A percentile compares a stretch with the other conserved stretches of the same genome.
Evolutionary conservation across 2,888 invertebrate species (phyloP).

Genomic region (Dicyrtomina minuta): DNA sequence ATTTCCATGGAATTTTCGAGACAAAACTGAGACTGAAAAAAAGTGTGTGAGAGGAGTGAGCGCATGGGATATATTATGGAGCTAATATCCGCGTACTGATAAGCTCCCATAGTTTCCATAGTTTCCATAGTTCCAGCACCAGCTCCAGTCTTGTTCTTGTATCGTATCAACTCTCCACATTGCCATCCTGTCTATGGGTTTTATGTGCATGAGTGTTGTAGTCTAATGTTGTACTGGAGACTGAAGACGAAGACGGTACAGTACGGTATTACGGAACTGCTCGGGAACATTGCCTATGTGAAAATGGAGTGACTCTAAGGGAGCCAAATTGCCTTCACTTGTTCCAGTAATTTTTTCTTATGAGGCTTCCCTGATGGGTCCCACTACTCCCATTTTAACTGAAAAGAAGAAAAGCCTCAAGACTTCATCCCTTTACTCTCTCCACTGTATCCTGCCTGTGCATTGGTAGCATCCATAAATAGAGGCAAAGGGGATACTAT

Average conservation of each 20-base stretch:
- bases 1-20: too few relatives aligned
- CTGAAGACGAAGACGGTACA: not conserved
- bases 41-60: not conserved
- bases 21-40: not conserved
- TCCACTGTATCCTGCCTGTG: too few relatives aligned
- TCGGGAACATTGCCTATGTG: too few relatives aligned
- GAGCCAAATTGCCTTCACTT: constrained; percentile 43
- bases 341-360: constrained; percentile 42
- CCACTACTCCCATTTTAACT: constrained; percentile 38
- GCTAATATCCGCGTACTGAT: not conserved
- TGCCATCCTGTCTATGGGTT: too few relatives aligned
- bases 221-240: not conserved
- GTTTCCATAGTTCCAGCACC: too few relatives aligned
- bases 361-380: constrained; percentile 38
- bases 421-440: constrained; percentile 24
- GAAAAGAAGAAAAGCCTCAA: constrained; percentile 19
- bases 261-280: too few relatives aligned
- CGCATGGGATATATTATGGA: not conserved
- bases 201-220: too few relatives aligned
- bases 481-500: too few relatives aligned
- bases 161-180: too few relatives aligned
- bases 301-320: constrained; percentile 30
- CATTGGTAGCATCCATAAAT: too few relatives aligned
- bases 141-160: too few relatives aligned
- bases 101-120: too few relatives aligned